Percentiles rank a stretch among this genome's conserved stretches.
Evolutionary conservation across 2,113 vertebrate genomes (phyloP).

Genomic region (Toxotes jaculatrix): DNA sequence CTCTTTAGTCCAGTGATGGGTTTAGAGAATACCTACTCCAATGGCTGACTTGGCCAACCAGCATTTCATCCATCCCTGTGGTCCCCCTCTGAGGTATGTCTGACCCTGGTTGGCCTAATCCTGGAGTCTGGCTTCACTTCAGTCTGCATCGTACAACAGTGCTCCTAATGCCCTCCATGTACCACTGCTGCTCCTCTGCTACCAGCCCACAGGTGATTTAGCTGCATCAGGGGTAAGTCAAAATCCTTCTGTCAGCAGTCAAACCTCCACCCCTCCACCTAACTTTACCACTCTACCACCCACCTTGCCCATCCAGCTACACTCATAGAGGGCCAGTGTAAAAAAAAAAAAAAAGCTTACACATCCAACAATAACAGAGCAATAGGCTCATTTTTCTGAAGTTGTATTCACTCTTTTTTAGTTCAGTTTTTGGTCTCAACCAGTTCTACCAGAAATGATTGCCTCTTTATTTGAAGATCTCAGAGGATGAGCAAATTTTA

Average conservation of each 20-base stretch:
- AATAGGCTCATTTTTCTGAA: too few relatives aligned
- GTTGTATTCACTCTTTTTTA: too few relatives aligned
- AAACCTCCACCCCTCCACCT: background rate
- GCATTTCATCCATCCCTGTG: constrained; percentile 66
- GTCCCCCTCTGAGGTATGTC: constrained; percentile 41
- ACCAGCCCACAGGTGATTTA: background rate
- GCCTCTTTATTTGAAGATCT: too few relatives aligned
- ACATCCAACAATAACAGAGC: too few relatives aligned
- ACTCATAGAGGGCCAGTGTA: background rate
- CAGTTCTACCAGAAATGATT: too few relatives aligned
- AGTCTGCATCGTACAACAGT: constrained; percentile 12
- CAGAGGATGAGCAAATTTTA: too few relatives aligned
- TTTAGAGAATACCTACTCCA: constrained; percentile 58
- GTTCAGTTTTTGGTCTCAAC: too few relatives aligned
- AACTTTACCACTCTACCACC: background rate
- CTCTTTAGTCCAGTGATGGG: constrained; percentile 33
- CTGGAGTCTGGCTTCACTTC: constrained; percentile 22
- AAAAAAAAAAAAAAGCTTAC: background rate
- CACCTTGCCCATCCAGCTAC: too few relatives aligned
- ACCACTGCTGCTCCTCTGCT: constrained; percentile 8
- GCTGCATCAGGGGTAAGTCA: background rate
- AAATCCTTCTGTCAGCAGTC: background rate
- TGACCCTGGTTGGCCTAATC: constrained; percentile 33
- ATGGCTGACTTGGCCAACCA: constrained; percentile 33
- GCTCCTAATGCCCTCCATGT: background rate